Evolutionary conservation across 2,113 vertebrate species (phyloP).

Genomic region (Melanerpes aurifrons): DNA sequence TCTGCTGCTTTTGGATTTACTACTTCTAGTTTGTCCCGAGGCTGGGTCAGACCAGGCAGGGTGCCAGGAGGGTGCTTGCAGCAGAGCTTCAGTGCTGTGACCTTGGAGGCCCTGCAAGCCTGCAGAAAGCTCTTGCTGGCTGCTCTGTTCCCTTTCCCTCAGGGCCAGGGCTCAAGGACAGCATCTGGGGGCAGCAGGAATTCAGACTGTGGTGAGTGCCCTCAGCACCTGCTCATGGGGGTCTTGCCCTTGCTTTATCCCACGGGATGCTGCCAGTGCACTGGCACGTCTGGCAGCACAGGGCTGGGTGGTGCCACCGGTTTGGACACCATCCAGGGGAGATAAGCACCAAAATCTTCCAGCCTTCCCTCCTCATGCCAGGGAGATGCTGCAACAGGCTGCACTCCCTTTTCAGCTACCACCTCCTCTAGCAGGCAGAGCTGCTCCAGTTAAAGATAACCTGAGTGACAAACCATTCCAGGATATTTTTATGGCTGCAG

Average conservation of each 20-base stretch:
- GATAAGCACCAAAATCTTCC: background rate
- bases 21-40: background rate
- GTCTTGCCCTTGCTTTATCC: fast-evolving
- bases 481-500: background rate
- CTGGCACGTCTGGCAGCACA: background rate
- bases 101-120: background rate
- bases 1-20: background rate
- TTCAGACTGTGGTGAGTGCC: fast-evolving
- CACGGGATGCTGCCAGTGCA: background rate
- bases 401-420: background rate
- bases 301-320: background rate
- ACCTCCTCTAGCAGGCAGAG: fast-evolving
- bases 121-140: background rate
- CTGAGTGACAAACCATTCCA: background rate
- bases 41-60: background rate
- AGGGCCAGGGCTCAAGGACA: background rate
- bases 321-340: background rate
- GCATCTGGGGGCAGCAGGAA: background rate
- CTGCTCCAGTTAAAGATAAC: background rate
- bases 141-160: background rate
- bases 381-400: background rate
- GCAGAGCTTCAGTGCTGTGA: background rate
- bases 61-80: background rate
- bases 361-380: background rate
- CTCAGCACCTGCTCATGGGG: background rate